phyloP scores from a whole-genome alignment of 2,113 vertebrate genomes.

The Cygnus buccinator region DNA sequence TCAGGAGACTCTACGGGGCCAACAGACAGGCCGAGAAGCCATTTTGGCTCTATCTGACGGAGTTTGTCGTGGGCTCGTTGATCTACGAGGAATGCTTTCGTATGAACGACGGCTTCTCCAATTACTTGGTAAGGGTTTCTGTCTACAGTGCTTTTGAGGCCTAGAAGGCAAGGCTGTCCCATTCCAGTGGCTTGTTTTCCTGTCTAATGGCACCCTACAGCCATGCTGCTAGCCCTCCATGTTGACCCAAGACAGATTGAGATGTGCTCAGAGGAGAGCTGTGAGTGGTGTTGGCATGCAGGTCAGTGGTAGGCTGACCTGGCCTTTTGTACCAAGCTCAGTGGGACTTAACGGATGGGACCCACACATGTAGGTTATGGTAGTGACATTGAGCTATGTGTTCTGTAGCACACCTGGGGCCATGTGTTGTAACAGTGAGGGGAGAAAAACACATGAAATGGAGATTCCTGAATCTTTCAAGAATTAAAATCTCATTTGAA shows the following conservation, averaged over 20 bases:
- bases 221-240: not conserved
- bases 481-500: not conserved
- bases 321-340: not conserved
- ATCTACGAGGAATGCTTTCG: slow-evolving; percentile 88
- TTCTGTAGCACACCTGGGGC: fast-evolving
- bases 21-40: slow-evolving; percentile 85
- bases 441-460: not conserved
- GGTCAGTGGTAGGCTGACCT: not conserved
- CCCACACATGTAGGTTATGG: fast-evolving
- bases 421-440: not conserved
- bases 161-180: not conserved
- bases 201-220: no score
- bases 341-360: fast-evolving
- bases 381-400: fast-evolving
- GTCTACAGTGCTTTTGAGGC: not conserved
- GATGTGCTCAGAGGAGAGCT: fast-evolving
- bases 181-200: not conserved
- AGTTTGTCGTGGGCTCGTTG: slow-evolving; percentile 77
- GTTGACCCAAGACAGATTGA: not conserved
- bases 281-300: not conserved
- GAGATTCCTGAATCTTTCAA: not conserved
- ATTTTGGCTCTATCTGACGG: slow-evolving; percentile 88
- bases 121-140: slow-evolving; percentile 80
- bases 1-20: slow-evolving; percentile 90
- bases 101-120: slow-evolving; percentile 92